Conservation (phyloP, 2,113 vertebrate species). For the Phoxinus phoxinus region DNA sequence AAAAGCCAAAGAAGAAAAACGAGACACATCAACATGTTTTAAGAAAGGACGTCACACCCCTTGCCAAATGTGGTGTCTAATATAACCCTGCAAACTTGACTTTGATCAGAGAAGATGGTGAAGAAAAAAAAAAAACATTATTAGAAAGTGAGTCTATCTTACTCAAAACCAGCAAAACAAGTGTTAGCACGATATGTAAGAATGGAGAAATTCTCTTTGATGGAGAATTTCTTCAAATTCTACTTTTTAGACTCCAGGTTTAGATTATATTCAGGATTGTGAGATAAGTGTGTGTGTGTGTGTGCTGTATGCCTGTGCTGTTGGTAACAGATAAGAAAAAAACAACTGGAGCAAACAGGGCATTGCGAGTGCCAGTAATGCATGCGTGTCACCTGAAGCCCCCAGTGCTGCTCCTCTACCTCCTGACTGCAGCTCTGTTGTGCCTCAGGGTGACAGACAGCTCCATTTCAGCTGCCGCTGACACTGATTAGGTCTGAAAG, state of each 20-base stretch:
- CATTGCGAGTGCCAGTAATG: neutral
- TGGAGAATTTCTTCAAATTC: neutral
- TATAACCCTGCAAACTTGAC: neutral
- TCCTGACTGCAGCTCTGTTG: slow-evolving; percentile 27
- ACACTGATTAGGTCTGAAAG: slow-evolving; percentile 58
- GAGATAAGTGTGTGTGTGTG: neutral
- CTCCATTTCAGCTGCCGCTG: slow-evolving; percentile 51
- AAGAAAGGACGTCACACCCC: neutral
- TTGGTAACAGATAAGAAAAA: neutral
- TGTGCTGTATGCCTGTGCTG: neutral
- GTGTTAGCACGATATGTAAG: neutral
- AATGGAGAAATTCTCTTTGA: too few relatives aligned
- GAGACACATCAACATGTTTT: neutral
- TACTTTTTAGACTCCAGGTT: neutral
- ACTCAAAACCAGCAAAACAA: neutral
- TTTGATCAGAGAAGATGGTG: slow-evolving; percentile 28
- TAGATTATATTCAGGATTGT: neutral
- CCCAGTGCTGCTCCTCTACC: slow-evolving; percentile 22
- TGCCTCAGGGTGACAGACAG: slow-evolving; percentile 60
- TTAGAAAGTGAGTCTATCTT: neutral
- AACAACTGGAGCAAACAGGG: neutral
- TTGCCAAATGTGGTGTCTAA: neutral
- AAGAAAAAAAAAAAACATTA: too few relatives aligned
- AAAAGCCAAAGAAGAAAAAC: slow-evolving; percentile 64
- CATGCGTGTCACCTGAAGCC: slow-evolving; percentile 51